These are phyloP conservation scores for Aphidius ervi DNA, from an alignment of 1,140 invertebrate species.

Conservation along the genomic window DNA sequence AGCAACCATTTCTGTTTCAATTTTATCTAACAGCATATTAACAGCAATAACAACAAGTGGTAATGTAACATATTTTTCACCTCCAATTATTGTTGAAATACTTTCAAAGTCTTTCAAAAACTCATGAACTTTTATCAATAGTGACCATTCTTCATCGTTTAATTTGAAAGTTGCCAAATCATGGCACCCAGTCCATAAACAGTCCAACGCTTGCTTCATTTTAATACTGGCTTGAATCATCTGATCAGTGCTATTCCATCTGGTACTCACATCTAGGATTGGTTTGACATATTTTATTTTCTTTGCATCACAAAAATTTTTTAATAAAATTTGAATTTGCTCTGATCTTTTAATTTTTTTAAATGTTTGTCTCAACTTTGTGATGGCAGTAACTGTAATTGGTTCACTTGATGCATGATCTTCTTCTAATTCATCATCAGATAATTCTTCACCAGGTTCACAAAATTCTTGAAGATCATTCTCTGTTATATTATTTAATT, in stretches of 20 bases:
- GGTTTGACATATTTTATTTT: constrained; percentile 1
- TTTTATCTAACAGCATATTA: constrained; percentile 33
- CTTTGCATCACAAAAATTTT: not conserved
- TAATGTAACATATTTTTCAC: constrained; percentile 21
- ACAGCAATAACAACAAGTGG: constrained; percentile 34
- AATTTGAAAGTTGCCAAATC: not conserved
- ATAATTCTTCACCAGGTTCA: not conserved
- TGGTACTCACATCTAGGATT: not conserved
- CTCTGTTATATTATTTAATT: not conserved
- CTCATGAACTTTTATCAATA: not conserved
- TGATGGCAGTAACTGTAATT: not conserved
- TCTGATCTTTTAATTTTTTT: constrained; percentile 11
- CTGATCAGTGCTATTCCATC: too few relatives aligned
- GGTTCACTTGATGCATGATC: not conserved
- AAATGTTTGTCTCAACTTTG: constrained; percentile 11
- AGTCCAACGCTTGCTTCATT: constrained; percentile 9
- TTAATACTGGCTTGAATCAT: not conserved
- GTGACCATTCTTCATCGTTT: not conserved
- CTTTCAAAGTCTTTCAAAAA: too few relatives aligned
- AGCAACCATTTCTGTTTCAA: not conserved
- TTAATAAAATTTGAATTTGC: constrained; percentile 3
- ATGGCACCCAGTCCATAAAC: not conserved
- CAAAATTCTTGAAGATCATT: not conserved
- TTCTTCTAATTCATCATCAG: not conserved
- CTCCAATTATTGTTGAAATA: too few relatives aligned